phyloP scores from a whole-genome alignment of 2,113 vertebrate species.

The Oophaga pumilio region DNA sequence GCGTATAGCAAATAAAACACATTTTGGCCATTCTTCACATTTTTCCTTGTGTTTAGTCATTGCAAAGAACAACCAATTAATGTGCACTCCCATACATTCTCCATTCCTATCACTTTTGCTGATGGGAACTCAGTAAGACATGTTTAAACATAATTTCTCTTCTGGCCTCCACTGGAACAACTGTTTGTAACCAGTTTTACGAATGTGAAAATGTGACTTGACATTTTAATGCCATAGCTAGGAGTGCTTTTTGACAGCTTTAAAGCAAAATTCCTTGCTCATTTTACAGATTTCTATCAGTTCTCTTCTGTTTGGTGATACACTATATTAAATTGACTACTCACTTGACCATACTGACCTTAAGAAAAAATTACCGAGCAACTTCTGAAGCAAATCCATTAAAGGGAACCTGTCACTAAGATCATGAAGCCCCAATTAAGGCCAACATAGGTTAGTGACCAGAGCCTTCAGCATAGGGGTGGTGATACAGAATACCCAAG shows the following conservation, averaged over 20 bases:
- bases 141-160: background rate
- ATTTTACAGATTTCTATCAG: constrained; percentile 11
- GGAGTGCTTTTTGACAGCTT: constrained; percentile 13
- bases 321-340: background rate
- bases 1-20: background rate
- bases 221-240: constrained; percentile 11
- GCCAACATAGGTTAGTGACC: background rate
- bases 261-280: background rate
- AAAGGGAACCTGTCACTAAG: background rate
- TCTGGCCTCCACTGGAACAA: background rate
- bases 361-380: background rate
- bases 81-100: background rate
- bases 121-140: background rate
- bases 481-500: too few species aligned
- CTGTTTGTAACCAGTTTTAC: constrained; percentile 15
- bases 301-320: background rate
- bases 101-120: background rate
- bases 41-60: background rate
- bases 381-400: background rate
- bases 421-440: background rate
- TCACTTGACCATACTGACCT: background rate
- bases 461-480: too few species aligned
- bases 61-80: background rate
- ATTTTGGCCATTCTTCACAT: background rate
- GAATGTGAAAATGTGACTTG: background rate